Evolutionary conservation across 2,888 invertebrate genomes (phyloP).

Genomic region (Cheilosia vulpina): DNA sequence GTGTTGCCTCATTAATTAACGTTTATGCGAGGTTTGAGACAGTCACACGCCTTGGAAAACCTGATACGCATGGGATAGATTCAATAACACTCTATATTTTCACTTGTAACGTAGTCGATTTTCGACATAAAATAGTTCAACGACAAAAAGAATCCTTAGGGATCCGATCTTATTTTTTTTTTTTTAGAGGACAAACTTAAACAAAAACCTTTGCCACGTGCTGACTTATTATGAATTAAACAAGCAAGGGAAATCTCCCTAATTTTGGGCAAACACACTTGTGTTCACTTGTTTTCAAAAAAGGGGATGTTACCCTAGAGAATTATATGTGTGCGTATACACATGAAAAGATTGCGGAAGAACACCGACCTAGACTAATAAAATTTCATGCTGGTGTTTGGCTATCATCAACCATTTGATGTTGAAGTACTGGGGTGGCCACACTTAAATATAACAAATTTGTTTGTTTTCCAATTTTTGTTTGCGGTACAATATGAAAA

Average conservation of each 20-base stretch:
- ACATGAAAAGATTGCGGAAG: constrained; percentile 45
- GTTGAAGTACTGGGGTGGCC: constrained; percentile 9
- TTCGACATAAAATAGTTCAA: background rate
- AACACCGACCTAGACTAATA: constrained; percentile 39
- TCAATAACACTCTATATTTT: background rate
- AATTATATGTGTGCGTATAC: constrained; percentile 31
- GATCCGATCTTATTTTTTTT: constrained; percentile 8
- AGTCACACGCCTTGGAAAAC: background rate
- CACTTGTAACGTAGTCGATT: background rate
- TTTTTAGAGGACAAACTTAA: constrained; percentile 17
- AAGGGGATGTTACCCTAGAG: constrained; percentile 49
- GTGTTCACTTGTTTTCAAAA: constrained; percentile 20
- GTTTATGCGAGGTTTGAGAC: background rate
- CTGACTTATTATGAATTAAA: constrained; percentile 49
- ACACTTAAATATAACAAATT: constrained; percentile 50
- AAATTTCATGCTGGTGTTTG: constrained; percentile 23
- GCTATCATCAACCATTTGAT: constrained; percentile 17
- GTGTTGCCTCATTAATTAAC: background rate
- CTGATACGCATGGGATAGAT: constrained; percentile 16
- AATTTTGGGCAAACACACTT: constrained; percentile 47
- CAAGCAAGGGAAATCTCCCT: constrained; percentile 46
- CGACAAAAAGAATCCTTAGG: constrained; percentile 13
- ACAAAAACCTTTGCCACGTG: constrained; percentile 56
- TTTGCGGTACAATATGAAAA: constrained; percentile 12
- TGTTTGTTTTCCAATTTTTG: constrained; percentile 30